These are phyloP conservation scores for Nycticorax nycticorax DNA, from an alignment of 2,113 vertebrate species.

Conservation along the genomic window DNA sequence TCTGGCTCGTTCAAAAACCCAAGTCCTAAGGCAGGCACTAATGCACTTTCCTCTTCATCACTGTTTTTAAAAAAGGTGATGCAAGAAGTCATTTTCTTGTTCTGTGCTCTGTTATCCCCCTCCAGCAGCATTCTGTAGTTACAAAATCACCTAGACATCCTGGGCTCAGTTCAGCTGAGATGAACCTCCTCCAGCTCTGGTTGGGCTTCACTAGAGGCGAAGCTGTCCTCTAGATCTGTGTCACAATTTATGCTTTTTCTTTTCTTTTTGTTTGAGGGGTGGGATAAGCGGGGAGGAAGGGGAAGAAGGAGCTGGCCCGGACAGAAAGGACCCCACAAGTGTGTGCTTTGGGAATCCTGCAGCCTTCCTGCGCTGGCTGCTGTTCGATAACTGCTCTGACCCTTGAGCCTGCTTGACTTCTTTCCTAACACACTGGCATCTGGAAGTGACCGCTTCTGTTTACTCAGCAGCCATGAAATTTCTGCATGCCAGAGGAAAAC, in stretches of 20 bases:
- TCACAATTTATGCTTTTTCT: not conserved
- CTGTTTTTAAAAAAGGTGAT: not conserved
- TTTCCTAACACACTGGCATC: accelerated
- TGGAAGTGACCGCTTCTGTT: not conserved
- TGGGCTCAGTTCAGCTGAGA: not conserved
- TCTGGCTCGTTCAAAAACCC: not conserved
- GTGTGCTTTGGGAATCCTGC: not conserved
- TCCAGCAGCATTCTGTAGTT: not conserved
- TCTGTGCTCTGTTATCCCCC: not conserved
- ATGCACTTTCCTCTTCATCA: not conserved
- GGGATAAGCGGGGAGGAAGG: not conserved
- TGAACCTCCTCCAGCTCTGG: not conserved
- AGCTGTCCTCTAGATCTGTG: not conserved
- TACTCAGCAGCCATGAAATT: not conserved
- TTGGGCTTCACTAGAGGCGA: not conserved
- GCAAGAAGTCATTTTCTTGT: not conserved
- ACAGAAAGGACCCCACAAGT: not conserved
- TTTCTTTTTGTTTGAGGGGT: not conserved
- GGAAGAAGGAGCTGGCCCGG: not conserved
- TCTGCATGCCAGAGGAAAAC: not conserved
- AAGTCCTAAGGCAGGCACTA: not conserved
- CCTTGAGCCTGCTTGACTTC: not conserved
- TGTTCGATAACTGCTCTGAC: not conserved
- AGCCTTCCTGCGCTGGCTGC: not conserved
- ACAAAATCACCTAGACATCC: not conserved